Evolutionary conservation across 2,888 invertebrate genomes (phyloP), one percentile per base, ranked within the genome.

Genomic region (Cataglyphis albicans): DNA sequence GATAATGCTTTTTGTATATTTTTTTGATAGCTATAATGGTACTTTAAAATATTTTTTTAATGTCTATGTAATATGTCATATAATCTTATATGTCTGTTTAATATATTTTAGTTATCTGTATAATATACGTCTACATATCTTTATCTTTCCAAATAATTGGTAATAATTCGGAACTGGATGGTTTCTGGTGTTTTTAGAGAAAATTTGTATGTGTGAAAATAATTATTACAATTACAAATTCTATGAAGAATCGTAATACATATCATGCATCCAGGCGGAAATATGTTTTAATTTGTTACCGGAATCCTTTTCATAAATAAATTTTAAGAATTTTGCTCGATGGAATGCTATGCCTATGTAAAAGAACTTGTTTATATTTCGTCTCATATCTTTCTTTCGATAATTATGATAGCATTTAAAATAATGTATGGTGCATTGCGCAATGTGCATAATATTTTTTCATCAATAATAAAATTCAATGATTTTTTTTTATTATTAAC

Each of bases 401-500:
- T 25, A 63, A 63, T 0, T 10, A 3, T 18, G 63, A 15, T 63
- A 3, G 10, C 9, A 21, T 74, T 44, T 74, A 10, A 21, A 74
- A 63, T 61, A 63, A 35, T 74, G 12, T 10, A 1, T 63, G 29
- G 29, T 63, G 25, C 25, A 25, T 75, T 63, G 63, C 63, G 52
- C 25, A 63, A 25, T 21, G 18, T 35, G 2, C 5, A 6, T 64
- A 75, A 52, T 32, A 74, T 48, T 48, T 63, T 35, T 41, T 15
- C 32, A 74, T 15, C 15, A 18, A 15, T 21, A 44, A n/a, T 74
- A 74, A 61, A 32, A 61, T 61, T 44, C 61, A 44, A 0, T 44
- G 10, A 74, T 48, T 18, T 48, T 48, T 48, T 48, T 5, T 18
- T 48, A 48, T 48, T 35, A 75, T 75, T 18, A 3, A 18, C 9